Conservation (phyloP, 2,113 vertebrate species). For the Erpornis zantholeuca region DNA sequence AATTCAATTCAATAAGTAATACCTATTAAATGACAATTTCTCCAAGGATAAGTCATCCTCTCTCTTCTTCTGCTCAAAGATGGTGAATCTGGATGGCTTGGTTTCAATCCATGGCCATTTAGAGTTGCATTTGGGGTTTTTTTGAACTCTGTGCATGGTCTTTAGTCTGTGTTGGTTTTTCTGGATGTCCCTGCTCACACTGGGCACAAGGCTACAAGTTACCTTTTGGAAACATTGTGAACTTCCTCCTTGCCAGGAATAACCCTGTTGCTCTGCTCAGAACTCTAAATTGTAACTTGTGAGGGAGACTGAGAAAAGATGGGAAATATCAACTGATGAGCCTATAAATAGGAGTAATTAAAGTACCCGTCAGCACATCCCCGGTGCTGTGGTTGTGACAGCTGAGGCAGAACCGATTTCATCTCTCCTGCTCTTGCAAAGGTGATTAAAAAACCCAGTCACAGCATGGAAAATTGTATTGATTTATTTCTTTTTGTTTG, state of each 20-base stretch:
- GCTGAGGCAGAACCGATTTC: constrained; percentile 1
- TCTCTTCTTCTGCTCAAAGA: background rate
- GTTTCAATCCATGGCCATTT: fast-evolving
- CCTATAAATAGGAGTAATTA: constrained; percentile 52
- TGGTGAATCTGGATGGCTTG: background rate
- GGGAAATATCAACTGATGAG: background rate
- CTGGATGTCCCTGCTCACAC: fast-evolving
- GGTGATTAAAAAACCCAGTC: background rate
- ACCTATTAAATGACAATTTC: background rate
- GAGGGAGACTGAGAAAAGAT: background rate
- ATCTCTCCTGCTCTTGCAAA: background rate
- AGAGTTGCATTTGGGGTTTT: background rate
- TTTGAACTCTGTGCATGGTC: fast-evolving
- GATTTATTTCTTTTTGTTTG: background rate
- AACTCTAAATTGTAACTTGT: background rate
- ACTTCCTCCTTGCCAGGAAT: background rate
- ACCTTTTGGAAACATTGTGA: background rate
- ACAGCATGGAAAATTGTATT: background rate
- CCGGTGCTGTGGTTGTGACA: background rate
- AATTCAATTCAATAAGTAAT: background rate
- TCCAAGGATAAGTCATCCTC: background rate
- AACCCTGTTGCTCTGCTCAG: background rate
- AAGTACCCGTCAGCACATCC: background rate
- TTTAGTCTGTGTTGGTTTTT: fast-evolving
- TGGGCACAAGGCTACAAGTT: background rate